Conservation (phyloP, 2,888 invertebrate species). For the Lycocerus yunnanus region DNA sequence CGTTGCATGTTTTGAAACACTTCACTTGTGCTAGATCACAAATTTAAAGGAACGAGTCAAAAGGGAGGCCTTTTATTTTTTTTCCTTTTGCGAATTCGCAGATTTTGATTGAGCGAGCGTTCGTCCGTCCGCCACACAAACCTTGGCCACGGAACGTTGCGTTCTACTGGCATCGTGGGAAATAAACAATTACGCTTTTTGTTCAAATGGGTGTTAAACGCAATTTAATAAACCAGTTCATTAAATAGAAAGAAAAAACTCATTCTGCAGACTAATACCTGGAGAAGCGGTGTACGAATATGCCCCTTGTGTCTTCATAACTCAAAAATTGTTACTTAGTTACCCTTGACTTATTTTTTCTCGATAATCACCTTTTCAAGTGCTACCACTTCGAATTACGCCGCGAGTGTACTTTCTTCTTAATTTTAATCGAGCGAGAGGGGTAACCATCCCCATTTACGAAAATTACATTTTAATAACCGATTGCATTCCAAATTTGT, state of each 20-base stretch:
- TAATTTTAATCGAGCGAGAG: too few species aligned
- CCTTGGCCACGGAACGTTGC: background rate
- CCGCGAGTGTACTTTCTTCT: too few species aligned
- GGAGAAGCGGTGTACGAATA: too few species aligned
- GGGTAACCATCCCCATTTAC: too few species aligned
- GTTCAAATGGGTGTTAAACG: background rate
- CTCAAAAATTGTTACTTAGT: too few species aligned
- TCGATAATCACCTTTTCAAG: too few species aligned
- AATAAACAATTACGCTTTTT: background rate
- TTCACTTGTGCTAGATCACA: slow-evolving; percentile 18
- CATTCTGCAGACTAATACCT: too few species aligned
- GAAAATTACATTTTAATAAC: too few species aligned
- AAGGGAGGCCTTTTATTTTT: background rate
- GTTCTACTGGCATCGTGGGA: background rate
- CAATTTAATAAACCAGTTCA: background rate
- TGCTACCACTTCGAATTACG: too few species aligned
- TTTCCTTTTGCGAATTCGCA: background rate
- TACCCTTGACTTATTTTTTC: too few species aligned
- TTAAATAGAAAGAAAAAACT: background rate
- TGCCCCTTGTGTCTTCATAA: too few species aligned
- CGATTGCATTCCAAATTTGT: too few species aligned
- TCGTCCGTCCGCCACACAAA: background rate
- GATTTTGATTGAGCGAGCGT: background rate
- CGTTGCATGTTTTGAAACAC: slow-evolving; percentile 23
- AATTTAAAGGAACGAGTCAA: background rate